A percentile compares a stretch with the other conserved stretches of the same genome.
These are phyloP conservation scores for Scomber japonicus DNA, from an alignment of 2,113 vertebrate species.

Conservation along the genomic window DNA sequence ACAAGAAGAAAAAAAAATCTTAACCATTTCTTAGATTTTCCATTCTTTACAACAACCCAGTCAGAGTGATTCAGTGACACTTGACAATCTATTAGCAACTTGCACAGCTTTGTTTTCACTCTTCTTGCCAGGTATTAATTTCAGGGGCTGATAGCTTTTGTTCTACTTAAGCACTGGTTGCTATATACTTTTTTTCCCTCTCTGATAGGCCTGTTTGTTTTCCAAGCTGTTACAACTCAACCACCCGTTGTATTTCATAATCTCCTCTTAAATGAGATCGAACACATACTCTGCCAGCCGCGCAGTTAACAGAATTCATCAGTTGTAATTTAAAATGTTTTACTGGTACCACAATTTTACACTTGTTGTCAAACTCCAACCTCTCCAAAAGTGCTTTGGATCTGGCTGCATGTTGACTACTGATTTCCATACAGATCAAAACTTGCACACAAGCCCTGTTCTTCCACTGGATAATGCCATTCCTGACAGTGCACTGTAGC, in stretches of 20 bases:
- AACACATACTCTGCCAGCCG: slow-evolving; percentile 48
- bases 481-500: slow-evolving; percentile 24
- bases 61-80: slow-evolving; percentile 21
- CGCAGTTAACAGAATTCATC: slow-evolving; percentile 54
- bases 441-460: slow-evolving; percentile 37
- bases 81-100: slow-evolving; percentile 26
- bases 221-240: slow-evolving; percentile 63
- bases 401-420: slow-evolving; percentile 49
- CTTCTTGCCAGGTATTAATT: slow-evolving; percentile 57
- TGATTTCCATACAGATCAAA: slow-evolving; percentile 71
- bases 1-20: not conserved
- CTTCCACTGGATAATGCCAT: slow-evolving; percentile 37
- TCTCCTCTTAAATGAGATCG: slow-evolving; percentile 61
- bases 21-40: not conserved
- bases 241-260: slow-evolving; percentile 68
- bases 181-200: slow-evolving; percentile 27
- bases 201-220: slow-evolving; percentile 61
- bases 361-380: slow-evolving; percentile 27
- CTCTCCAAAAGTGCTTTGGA: slow-evolving; percentile 38
- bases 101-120: slow-evolving; percentile 20
- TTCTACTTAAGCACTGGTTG: slow-evolving; percentile 49
- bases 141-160: slow-evolving; percentile 55
- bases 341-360: slow-evolving; percentile 37
- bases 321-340: slow-evolving; percentile 59
- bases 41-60: slow-evolving; percentile 12